Percentiles rank a stretch among this genome's conserved stretches.
Conservation (phyloP, 2,797 vertebrate species). For the Falco cherrug region DNA sequence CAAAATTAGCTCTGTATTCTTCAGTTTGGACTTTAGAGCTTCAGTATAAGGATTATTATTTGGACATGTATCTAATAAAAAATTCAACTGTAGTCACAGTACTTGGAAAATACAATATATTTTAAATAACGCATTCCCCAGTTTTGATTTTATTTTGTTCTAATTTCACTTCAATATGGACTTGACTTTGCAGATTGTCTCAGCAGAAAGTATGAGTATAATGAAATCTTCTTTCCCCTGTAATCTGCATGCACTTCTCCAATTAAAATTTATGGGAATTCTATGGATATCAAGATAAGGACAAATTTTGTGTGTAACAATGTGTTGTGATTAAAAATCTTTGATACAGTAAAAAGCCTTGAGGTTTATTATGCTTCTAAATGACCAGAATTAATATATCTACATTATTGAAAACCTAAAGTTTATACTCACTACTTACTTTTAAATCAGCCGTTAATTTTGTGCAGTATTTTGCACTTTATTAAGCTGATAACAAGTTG, state of each 20-base stretch:
- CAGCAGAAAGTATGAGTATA: not conserved
- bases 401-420: not conserved
- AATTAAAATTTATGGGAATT: not conserved
- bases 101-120: not conserved
- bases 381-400: not conserved
- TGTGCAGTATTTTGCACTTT: not conserved
- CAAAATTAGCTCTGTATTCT: constrained; percentile 25
- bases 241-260: not conserved
- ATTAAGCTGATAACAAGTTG: not conserved
- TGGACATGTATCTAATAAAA: not conserved
- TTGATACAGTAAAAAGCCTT: not conserved
- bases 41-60: not conserved
- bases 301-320: not conserved
- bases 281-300: not conserved
- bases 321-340: not conserved
- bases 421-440: not conserved
- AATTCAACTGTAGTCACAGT: not conserved
- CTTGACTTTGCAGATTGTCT: constrained; percentile 28
- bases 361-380: not conserved
- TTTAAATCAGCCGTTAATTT: not conserved
- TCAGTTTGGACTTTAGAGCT: constrained; percentile 37
- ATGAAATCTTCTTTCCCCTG: not conserved
- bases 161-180: not conserved
- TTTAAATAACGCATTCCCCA: not conserved
- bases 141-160: not conserved